These are phyloP conservation scores for Neoarius graeffei DNA, from an alignment of 2,113 vertebrate genomes.

Conservation along the genomic window DNA sequence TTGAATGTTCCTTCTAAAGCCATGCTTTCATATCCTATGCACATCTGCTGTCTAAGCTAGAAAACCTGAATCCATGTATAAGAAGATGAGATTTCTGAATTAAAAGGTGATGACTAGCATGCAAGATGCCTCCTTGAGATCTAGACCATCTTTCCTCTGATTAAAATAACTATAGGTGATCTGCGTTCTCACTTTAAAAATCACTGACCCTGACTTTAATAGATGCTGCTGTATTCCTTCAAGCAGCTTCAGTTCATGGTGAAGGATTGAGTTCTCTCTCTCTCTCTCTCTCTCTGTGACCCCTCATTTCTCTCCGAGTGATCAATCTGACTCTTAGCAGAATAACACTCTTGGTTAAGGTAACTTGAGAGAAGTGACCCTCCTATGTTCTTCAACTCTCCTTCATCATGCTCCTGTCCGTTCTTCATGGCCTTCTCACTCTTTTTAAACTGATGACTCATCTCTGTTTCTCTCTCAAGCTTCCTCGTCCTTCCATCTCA, in stretches of 20 bases:
- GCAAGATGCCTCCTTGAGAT: background rate
- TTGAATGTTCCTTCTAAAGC: background rate
- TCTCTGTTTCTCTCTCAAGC: background rate
- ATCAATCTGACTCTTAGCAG: conserved; percentile 7
- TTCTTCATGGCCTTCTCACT: background rate
- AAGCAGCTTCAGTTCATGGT: background rate
- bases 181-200: background rate
- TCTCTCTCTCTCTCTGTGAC: background rate
- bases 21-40: background rate
- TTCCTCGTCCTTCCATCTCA: background rate
- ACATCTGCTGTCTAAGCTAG: background rate
- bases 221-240: background rate
- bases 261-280: background rate
- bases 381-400: background rate
- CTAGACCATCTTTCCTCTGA: background rate
- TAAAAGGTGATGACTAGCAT: background rate
- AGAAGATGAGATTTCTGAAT: background rate
- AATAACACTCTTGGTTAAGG: background rate
- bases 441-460: background rate
- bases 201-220: background rate
- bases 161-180: background rate
- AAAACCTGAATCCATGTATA: background rate
- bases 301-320: background rate
- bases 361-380: background rate
- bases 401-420: background rate